phyloP scores from a whole-genome alignment of 2,888 invertebrate genomes.

The Drosophila aldrichi region DNA sequence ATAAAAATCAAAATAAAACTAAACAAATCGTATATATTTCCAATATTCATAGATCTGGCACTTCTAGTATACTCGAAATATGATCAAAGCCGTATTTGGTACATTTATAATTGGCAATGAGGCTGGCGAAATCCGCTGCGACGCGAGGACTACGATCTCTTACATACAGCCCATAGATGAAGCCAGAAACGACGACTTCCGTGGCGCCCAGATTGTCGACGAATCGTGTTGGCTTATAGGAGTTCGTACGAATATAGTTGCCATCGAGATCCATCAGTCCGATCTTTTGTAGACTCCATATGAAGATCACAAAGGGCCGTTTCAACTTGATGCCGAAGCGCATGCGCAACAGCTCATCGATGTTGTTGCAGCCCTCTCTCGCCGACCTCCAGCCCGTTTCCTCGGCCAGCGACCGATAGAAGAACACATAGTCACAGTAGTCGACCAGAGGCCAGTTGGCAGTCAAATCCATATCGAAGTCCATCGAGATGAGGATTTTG shows the following conservation, averaged over 20 bases:
- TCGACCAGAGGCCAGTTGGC: conserved; percentile 80
- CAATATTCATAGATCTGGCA: conserved; percentile 21
- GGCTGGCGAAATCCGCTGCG: conserved; percentile 87
- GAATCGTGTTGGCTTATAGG: conserved; percentile 86
- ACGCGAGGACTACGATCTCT: conserved; percentile 83
- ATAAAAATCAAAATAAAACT: neutral
- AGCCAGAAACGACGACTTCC: conserved; percentile 88
- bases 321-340: conserved; percentile 68
- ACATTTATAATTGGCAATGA: conserved; percentile 88
- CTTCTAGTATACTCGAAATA: conserved; percentile 17
- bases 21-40: too few relatives aligned
- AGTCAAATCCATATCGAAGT: conserved; percentile 86
- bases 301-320: conserved; percentile 78
- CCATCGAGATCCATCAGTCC: conserved; percentile 78
- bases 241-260: conserved; percentile 83
- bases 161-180: conserved; percentile 86
- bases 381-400: conserved; percentile 86
- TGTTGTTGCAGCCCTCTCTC: conserved; percentile 86
- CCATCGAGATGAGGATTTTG: conserved; percentile 87
- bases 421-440: conserved; percentile 87
- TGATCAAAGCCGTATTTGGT: conserved; percentile 86
- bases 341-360: conserved; percentile 73
- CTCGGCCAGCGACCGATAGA: conserved; percentile 88
- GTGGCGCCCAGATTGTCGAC: conserved; percentile 89
- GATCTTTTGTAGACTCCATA: conserved; percentile 86